A percentile compares a stretch with the other conserved stretches of the same genome.
phyloP scores from a whole-genome alignment of 1,140 invertebrate genomes.

The Sweltsa coloradensis region DNA sequence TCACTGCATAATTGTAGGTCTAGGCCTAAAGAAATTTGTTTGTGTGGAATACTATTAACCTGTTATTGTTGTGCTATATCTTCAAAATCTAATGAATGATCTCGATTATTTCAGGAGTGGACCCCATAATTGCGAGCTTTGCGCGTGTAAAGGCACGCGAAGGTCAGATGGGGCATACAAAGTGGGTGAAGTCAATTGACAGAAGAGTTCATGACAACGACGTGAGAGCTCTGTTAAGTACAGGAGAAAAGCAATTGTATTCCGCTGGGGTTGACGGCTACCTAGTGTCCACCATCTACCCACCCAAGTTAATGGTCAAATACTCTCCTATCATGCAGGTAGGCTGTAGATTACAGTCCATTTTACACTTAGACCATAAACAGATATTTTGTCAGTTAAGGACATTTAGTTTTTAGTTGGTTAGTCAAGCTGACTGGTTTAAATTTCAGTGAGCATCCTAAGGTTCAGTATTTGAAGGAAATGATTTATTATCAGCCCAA shows the following conservation, averaged over 20 bases:
- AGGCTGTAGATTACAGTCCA: too few relatives aligned
- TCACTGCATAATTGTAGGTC: slow-evolving; percentile 4
- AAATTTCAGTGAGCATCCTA: too few relatives aligned
- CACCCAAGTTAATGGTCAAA: slow-evolving; percentile 50
- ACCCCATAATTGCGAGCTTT: slow-evolving; percentile 62
- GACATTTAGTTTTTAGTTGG: too few relatives aligned
- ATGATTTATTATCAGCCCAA: too few relatives aligned
- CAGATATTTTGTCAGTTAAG: too few relatives aligned
- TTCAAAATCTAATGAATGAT: background rate
- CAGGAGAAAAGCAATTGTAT: slow-evolving; percentile 46
- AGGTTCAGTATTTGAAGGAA: too few relatives aligned
- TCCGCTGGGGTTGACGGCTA: slow-evolving; percentile 71
- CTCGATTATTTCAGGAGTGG: slow-evolving; percentile 41
- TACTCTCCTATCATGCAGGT: slow-evolving; percentile 51
- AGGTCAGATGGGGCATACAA: slow-evolving; percentile 29
- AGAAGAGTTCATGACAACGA: slow-evolving; percentile 72
- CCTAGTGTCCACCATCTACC: slow-evolving; percentile 49
- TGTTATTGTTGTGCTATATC: slow-evolving; percentile 1
- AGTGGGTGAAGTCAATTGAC: slow-evolving; percentile 71
- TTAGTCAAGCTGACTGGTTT: too few relatives aligned
- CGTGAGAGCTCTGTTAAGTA: slow-evolving; percentile 54
- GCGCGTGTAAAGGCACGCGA: slow-evolving; percentile 38
- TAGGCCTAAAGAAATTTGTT: too few relatives aligned
- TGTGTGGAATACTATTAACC: too few relatives aligned
- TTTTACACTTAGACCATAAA: too few relatives aligned